Evolutionary conservation across 1,140 invertebrate genomes (phyloP), one percentile per base, ranked within the genome.

Genomic region (Drosophila cardini): DNA sequence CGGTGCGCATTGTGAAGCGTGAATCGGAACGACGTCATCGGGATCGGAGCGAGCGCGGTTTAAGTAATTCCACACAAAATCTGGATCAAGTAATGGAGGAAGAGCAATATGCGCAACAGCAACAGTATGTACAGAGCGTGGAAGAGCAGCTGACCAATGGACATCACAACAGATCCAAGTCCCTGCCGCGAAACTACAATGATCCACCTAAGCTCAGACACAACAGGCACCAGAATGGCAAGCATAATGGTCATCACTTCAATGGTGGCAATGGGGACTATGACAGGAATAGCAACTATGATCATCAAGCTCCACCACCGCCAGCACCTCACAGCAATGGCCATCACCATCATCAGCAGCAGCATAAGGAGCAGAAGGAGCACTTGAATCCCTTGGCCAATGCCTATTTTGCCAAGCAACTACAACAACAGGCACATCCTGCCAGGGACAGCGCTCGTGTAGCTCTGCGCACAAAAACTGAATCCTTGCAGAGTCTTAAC

Each of bases 1-100:
- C 98, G 1, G 97, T 98, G 18, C 94, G 98, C 60, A 98, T 98
- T 83, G 97, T 98, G 0, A 98, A 98, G 93, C 93, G 97, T 21
- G 97, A 98, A 90, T 97, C 97, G 18, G 97, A 98, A 91, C 94
- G 96, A 48, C 93, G 96, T 0, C 96, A 97, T 84, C 93, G 96
- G 57, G 96, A 97, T 86, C 93, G 95, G 55, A 95, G 95, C 72
- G 91, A 94, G 56, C 77, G 85, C 5, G 80, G 85, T 1, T 36
- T 90, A 1, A 91, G 90, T 55, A 92, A 73, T 46, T 92, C 91
- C 8, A 91, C 63, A n/a, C 90, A 90, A 52, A 92, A 92, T 81
- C 81, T 94, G 11, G 94, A 94, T 71, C 94, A 94, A 67, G 93
- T 94, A 10, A 68, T 94, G 10, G 94, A 94, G 76, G 94, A 94